Evolutionary conservation across 2,113 vertebrate genomes (phyloP).

Genomic region (Stigmatopora argus): DNA sequence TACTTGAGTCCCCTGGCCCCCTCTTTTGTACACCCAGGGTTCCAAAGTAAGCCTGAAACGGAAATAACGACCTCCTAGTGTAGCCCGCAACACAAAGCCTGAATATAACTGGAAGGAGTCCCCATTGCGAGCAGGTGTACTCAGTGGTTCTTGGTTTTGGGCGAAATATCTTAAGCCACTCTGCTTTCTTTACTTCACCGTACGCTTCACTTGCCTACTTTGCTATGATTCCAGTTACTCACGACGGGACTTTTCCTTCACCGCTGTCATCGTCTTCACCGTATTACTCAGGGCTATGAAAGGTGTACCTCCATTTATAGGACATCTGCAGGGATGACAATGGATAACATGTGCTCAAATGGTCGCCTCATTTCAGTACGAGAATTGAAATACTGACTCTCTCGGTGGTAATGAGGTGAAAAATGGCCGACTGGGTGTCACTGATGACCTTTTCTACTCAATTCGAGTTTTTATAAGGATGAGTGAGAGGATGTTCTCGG

Average conservation of each 20-base stretch:
- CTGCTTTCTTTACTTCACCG: conserved; percentile 12
- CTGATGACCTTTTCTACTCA: too few species aligned
- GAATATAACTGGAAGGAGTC: neutral
- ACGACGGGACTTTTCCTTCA: conserved; percentile 9
- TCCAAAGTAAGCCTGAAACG: conserved; percentile 1
- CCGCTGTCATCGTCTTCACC: conserved; percentile 36
- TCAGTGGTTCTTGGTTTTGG: conserved; percentile 16
- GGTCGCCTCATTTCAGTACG: neutral
- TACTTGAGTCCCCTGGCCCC: neutral
- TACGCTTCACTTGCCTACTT: neutral
- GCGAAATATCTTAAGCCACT: neutral
- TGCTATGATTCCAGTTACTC: neutral
- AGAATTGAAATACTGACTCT: neutral
- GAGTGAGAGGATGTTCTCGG: too few species aligned
- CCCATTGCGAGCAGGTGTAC: conserved; percentile 1
- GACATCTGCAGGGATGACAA: conserved; percentile 49
- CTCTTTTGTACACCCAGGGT: neutral
- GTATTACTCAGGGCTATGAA: conserved; percentile 42
- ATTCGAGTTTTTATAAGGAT: too few species aligned
- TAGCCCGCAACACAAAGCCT: neutral
- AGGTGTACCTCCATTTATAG: conserved; percentile 44
- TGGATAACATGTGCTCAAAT: conserved; percentile 10
- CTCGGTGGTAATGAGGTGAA: too few species aligned
- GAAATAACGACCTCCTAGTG: neutral
- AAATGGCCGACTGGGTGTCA: too few species aligned